These are phyloP conservation scores for Drosophila histrio DNA, from an alignment of 2,888 invertebrate species.

Conservation along the genomic window DNA sequence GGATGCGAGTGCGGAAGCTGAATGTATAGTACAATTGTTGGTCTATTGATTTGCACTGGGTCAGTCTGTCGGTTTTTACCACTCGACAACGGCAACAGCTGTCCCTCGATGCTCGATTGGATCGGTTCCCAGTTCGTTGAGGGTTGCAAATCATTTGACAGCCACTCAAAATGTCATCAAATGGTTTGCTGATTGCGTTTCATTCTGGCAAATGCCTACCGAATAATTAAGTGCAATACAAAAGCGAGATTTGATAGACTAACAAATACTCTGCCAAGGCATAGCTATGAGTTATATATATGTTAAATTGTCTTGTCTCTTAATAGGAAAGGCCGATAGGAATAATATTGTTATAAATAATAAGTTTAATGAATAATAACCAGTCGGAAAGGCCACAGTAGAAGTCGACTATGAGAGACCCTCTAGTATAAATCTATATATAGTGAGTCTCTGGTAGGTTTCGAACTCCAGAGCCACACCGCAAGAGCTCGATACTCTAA, in stretches of 20 bases:
- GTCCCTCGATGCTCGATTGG: constrained; percentile 31
- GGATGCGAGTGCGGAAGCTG: constrained; percentile 40
- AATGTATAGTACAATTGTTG: constrained; percentile 30
- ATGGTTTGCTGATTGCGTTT: constrained; percentile 58
- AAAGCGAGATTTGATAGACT: neutral
- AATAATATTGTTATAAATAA: too few species aligned
- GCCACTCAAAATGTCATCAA: constrained; percentile 72
- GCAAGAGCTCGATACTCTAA: too few species aligned
- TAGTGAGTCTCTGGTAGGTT: too few species aligned
- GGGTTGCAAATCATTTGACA: constrained; percentile 54
- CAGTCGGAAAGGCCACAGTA: too few species aligned
- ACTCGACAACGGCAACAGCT: constrained; percentile 51
- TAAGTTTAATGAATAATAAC: too few species aligned
- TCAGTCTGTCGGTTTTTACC: constrained; percentile 39
- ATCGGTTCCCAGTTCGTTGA: constrained; percentile 7
- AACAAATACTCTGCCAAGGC: constrained; percentile 9
- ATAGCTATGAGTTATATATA: too few species aligned
- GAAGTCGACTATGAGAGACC: too few species aligned
- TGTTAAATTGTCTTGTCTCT: too few species aligned
- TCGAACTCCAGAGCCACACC: too few species aligned
- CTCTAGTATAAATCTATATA: too few species aligned
- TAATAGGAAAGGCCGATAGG: too few species aligned
- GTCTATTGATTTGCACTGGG: constrained; percentile 59
- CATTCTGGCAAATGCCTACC: constrained; percentile 30
- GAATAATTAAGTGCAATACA: constrained; percentile 52